phyloP scores from a whole-genome alignment of 2,113 vertebrate species.

The Craseonycteris thonglongyai region DNA sequence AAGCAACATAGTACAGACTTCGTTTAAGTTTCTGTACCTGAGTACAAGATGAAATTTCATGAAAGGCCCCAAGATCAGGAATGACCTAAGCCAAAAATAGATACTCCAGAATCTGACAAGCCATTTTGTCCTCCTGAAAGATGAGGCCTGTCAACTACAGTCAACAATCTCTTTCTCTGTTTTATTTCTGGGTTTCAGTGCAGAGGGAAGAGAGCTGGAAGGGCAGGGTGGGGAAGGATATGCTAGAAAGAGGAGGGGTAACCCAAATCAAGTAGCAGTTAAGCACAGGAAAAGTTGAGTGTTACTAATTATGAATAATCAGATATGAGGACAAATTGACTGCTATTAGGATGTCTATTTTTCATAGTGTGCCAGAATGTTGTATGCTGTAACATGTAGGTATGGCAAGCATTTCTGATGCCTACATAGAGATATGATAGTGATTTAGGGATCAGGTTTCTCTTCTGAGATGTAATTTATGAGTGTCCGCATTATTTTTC shows the following conservation, averaged over 20 bases:
- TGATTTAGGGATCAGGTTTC: not conserved
- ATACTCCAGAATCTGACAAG: not conserved
- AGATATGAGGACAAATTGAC: not conserved
- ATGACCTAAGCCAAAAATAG: not conserved
- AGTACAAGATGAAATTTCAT: not conserved
- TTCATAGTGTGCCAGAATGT: not conserved
- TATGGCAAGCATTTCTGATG: not conserved
- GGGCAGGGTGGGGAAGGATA: not conserved
- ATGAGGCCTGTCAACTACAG: fast-evolving
- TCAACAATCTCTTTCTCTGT: not conserved
- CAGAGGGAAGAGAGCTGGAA: not conserved
- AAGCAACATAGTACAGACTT: not conserved
- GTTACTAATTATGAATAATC: not conserved
- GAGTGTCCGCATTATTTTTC: not conserved
- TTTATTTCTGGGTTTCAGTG: not conserved
- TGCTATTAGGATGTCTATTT: not conserved
- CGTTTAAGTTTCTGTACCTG: not conserved
- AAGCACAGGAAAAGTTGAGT: not conserved
- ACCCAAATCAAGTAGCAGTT: not conserved
- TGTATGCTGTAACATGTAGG: not conserved
- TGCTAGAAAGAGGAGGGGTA: not conserved
- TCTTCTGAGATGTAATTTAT: not conserved
- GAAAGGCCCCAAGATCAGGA: not conserved
- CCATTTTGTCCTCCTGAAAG: not conserved
- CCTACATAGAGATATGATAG: not conserved